Conservation (phyloP, 2,113 vertebrate genomes). For the Guaruba guarouba region DNA sequence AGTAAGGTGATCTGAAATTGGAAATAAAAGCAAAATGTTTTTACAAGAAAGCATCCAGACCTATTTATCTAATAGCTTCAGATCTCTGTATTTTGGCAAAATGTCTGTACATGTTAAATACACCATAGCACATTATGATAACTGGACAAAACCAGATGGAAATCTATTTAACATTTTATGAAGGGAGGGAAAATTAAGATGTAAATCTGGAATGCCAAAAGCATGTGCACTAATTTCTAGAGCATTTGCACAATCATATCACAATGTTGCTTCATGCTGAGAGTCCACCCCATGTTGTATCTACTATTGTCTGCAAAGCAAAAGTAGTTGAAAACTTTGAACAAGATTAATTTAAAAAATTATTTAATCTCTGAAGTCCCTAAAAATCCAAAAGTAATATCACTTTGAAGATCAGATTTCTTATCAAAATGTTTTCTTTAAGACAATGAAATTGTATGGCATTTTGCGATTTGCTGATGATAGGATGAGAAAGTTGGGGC, state of each 20-base stretch:
- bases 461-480: background rate
- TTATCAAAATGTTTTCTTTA: background rate
- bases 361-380: background rate
- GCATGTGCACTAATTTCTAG: background rate
- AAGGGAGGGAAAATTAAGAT: background rate
- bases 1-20: background rate
- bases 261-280: background rate
- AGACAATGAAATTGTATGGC: background rate
- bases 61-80: background rate
- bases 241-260: background rate
- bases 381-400: background rate
- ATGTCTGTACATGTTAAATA: background rate
- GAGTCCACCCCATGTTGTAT: background rate
- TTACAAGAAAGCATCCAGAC: background rate
- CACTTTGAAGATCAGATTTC: background rate
- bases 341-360: background rate
- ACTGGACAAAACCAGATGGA: background rate
- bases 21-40: slow-evolving; percentile 3
- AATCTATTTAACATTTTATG: background rate
- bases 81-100: background rate
- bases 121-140: background rate
- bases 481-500: no score
- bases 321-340: background rate
- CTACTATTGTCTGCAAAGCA: background rate
- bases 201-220: background rate